phyloP scores from a whole-genome alignment of 2,797 vertebrate species.

The Spizella passerina region DNA sequence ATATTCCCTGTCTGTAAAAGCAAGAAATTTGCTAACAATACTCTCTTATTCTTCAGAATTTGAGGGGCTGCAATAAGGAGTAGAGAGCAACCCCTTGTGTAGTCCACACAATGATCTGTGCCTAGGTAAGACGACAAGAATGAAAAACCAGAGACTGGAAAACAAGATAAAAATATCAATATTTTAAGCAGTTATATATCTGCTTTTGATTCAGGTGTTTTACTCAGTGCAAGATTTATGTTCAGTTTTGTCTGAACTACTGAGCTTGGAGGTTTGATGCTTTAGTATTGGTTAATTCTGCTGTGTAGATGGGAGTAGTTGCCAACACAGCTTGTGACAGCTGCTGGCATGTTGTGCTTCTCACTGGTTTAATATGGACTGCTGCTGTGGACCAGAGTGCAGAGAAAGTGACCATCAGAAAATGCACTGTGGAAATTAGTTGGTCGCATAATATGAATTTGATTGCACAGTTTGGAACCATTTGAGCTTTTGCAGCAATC shows the following conservation, averaged over 20 bases:
- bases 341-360: not conserved
- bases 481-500: not conserved
- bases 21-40: not conserved
- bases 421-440: not conserved
- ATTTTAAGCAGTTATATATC: not conserved
- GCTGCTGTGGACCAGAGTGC: not conserved
- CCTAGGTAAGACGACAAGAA: not conserved
- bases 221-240: not conserved
- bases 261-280: not conserved
- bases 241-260: not conserved
- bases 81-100: not conserved
- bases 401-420: not conserved
- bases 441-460: not conserved
- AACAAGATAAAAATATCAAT: not conserved
- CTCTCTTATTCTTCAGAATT: not conserved
- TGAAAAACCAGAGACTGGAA: not conserved
- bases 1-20: not conserved
- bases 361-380: not conserved
- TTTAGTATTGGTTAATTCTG: not conserved
- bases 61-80: not conserved
- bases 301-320: not conserved
- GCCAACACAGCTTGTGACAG: not conserved
- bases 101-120: not conserved
- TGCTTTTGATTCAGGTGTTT: not conserved
- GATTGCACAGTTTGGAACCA: not conserved